phyloP scores from a whole-genome alignment of 2,888 invertebrate genomes.

The Halictus quadricinctus region DNA sequence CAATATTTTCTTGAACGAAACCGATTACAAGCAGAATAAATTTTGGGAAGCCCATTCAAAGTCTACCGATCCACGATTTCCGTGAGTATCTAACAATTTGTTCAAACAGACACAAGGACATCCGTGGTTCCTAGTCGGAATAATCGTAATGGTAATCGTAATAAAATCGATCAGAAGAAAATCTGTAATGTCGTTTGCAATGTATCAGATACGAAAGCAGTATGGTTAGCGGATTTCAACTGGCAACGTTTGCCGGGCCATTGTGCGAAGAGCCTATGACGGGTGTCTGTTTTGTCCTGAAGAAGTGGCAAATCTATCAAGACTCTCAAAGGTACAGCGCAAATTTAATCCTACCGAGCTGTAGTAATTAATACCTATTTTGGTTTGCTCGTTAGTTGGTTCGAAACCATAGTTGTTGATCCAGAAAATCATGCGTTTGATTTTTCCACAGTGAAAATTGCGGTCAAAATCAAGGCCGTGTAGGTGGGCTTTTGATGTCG shows the following conservation, averaged over 20 bases:
- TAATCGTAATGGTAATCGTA: neutral
- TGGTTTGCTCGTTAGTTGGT: neutral
- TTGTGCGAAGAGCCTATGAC: constrained; percentile 98
- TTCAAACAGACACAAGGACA: neutral
- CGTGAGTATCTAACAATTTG: constrained; percentile 66
- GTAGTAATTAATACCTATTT: neutral
- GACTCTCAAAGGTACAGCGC: constrained; percentile 69
- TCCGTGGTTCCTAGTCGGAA: neutral
- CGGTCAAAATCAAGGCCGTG: constrained; percentile 81
- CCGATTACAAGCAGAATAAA: constrained; percentile 86
- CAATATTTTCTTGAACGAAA: constrained; percentile 94
- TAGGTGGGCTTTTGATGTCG: constrained; percentile 94
- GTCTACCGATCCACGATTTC: constrained; percentile 72
- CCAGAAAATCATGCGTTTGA: neutral
- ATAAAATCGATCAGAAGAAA: neutral
- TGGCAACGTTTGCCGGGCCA: constrained; percentile 94
- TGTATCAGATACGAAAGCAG: constrained; percentile 86
- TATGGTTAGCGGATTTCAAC: constrained; percentile 93
- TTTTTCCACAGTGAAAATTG: constrained; percentile 73
- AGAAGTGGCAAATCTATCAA: constrained; percentile 87
- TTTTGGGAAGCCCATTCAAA: constrained; percentile 82
- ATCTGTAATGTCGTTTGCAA: neutral
- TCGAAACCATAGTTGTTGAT: neutral
- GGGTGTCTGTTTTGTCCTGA: constrained; percentile 95
- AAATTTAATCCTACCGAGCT: neutral